These are phyloP conservation scores for Gavia stellata DNA, from an alignment of 2,113 vertebrate species.

Conservation along the genomic window DNA sequence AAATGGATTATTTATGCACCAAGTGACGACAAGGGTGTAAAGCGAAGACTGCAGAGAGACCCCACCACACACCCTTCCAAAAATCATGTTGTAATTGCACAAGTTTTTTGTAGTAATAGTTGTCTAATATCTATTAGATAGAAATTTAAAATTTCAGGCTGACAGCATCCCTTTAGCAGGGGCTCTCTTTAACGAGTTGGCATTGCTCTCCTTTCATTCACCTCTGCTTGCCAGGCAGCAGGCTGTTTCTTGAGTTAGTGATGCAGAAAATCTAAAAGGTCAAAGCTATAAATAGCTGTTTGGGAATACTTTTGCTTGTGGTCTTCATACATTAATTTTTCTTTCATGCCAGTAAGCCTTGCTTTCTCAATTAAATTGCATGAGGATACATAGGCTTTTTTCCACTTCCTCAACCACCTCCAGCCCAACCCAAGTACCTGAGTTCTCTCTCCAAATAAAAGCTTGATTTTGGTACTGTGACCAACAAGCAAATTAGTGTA, in stretches of 20 bases:
- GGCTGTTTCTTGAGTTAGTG: slow-evolving; percentile 39
- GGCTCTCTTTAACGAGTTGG: not conserved
- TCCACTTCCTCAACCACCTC: not conserved
- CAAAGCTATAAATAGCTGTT: slow-evolving; percentile 58
- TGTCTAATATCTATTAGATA: not conserved
- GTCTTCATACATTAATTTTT: slow-evolving; percentile 24
- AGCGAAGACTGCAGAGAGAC: not conserved
- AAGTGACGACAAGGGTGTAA: not conserved
- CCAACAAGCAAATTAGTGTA: not conserved
- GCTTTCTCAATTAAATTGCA: not conserved
- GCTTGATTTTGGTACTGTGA: not conserved
- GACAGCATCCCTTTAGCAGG: not conserved
- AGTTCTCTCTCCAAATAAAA: not conserved
- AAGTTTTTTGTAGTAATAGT: not conserved
- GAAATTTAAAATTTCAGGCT: not conserved
- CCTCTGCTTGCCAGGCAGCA: slow-evolving; percentile 47
- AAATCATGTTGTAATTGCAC: not conserved
- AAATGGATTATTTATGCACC: slow-evolving; percentile 20
- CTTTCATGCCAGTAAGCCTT: not conserved
- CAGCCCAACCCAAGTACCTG: not conserved
- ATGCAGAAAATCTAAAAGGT: slow-evolving; percentile 60
- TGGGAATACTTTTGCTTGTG: slow-evolving; percentile 29
- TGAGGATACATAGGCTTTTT: not conserved
- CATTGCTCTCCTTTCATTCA: slow-evolving; percentile 27
- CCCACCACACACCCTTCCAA: not conserved